Base-by-base conservation (phyloP, 2,113 vertebrate species). In the Oncorhynchus keta region DNA sequence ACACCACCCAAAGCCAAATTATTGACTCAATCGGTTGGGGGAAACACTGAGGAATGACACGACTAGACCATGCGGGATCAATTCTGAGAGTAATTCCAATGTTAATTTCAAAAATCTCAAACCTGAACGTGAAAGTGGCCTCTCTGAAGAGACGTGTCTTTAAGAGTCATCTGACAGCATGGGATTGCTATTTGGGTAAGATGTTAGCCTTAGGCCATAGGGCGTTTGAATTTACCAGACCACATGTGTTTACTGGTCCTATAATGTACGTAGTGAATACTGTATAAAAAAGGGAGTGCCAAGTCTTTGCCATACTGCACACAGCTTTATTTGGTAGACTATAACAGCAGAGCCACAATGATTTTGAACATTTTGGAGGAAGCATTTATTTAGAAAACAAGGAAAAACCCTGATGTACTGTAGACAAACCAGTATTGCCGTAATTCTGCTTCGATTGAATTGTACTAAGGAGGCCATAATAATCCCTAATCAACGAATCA, bases 291-390 rank as follows among this genome's bases (percentile, higher is more conserved):
- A 20, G 26, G 66, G 30, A 68, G 28, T 20, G 66, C 66, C 66
- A 32, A 6, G 8, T 26, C 5, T 55, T 35, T 48, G 6, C 4
- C 11, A 70, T 71, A 18, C 11, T 35, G 13, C 73, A 65, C 18
- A 69, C 69, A 74, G 77, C 59, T 81, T 84, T 75, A 77, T 75
- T n/a, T n/a, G 57, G 62, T 30, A 70, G 64, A 81, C 75, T 79
- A 79, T 64, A 70, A 45, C 77, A 77, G 83, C 39, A 30, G 51
- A 69, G 45, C 62, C 28, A 26, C 70, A 39, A 49, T 39, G 59
- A 72, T 59, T 79, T 72, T 51, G 45, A 35, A 74, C 49, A 65
- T 74, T 68, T 61, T 62, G 14, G 66, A n/a, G 48, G 51, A 78
- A 72, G 45, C 12, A 78, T 70, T 74, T 55, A 20, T 39, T 48